Evolutionary conservation across 2,797 vertebrate species (phyloP).

Genomic region (Hirundo rustica): DNA sequence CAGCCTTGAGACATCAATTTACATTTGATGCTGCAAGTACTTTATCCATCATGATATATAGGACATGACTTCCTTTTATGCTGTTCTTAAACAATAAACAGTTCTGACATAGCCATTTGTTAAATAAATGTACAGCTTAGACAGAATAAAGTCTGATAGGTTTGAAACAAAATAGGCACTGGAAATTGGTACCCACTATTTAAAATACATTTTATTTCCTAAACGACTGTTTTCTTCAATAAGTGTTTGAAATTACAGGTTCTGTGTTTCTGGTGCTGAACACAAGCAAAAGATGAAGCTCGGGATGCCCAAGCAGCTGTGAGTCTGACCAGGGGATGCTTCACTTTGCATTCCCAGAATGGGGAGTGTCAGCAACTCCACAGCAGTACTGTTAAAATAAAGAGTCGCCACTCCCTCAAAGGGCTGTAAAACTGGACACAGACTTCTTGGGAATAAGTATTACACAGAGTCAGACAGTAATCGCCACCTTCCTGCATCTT

Average conservation of each 20-base stretch:
- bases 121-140: background rate
- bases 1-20: background rate
- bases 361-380: background rate
- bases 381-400: background rate
- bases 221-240: background rate
- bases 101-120: background rate
- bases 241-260: background rate
- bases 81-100: background rate
- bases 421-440: background rate
- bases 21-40: background rate
- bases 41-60: background rate
- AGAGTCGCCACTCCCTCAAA: background rate
- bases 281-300: background rate
- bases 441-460: background rate
- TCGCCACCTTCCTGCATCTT: background rate
- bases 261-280: background rate
- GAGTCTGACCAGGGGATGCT: background rate
- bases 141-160: background rate
- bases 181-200: background rate
- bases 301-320: background rate
- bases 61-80: background rate
- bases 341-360: background rate
- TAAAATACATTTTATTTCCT: background rate
- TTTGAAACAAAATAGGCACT: background rate
- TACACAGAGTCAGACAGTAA: background rate